These are phyloP conservation scores for Cataglyphis altisquamis DNA, from an alignment of 2,888 invertebrate genomes.

Conservation along the genomic window DNA sequence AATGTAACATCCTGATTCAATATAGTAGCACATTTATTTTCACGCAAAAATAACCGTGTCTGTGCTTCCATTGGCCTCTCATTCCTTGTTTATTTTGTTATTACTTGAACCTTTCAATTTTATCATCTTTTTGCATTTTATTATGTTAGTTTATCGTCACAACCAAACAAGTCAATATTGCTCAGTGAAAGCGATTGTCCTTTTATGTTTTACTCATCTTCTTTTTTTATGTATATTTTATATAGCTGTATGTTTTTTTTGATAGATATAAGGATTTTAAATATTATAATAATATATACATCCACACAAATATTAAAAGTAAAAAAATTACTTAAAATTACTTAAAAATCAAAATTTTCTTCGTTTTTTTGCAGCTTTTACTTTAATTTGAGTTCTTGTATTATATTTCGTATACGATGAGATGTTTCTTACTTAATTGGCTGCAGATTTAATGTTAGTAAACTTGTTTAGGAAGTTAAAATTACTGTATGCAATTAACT, in stretches of 20 bases:
- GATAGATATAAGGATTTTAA: background rate
- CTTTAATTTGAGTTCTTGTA: background rate
- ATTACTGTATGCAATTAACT: background rate
- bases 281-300: background rate
- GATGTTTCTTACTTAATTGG: background rate
- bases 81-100: no score
- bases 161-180: conserved; percentile 14
- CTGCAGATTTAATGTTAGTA: background rate
- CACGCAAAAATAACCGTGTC: no score
- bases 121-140: no score
- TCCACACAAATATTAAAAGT: background rate
- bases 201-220: background rate
- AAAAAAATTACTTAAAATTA: background rate
- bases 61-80: no score
- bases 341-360: background rate
- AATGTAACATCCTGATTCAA: no score
- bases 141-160: background rate
- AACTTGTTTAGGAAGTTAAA: background rate
- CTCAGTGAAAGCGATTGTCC: background rate
- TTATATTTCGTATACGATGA: background rate
- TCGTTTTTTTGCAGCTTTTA: background rate
- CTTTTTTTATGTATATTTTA: background rate
- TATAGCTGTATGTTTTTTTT: background rate
- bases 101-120: no score
- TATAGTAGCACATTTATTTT: no score